A percentile compares a stretch with the other conserved stretches of the same genome.
These are phyloP conservation scores for Cosmorhoe ocellata DNA, from an alignment of 2,888 invertebrate species.

Conservation along the genomic window DNA sequence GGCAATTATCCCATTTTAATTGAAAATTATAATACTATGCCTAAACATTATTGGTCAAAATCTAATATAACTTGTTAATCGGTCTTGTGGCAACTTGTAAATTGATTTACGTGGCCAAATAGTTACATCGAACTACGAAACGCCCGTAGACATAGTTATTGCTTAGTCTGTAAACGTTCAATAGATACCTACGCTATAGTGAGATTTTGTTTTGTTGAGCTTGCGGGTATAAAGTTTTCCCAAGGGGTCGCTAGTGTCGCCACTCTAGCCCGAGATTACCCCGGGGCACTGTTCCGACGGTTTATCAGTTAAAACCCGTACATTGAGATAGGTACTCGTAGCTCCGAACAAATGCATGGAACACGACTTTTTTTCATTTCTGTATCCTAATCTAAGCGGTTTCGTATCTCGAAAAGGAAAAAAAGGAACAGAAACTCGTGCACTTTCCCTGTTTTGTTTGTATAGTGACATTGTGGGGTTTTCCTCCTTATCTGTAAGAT, in stretches of 20 bases:
- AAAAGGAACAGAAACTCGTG: slow-evolving; percentile 27
- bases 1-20: too few relatives aligned
- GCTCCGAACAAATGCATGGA: slow-evolving; percentile 35
- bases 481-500: slow-evolving; percentile 16
- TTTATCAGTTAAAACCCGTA: slow-evolving; percentile 47
- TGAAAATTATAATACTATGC: too few relatives aligned
- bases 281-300: slow-evolving; percentile 46
- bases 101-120: slow-evolving; percentile 20
- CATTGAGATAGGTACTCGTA: slow-evolving; percentile 32
- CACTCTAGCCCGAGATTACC: slow-evolving; percentile 48
- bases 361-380: slow-evolving; percentile 32
- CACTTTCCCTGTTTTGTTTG: slow-evolving; percentile 22
- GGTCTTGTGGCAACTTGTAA: slow-evolving; percentile 16
- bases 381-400: slow-evolving; percentile 31
- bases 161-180: slow-evolving; percentile 11
- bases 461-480: slow-evolving; percentile 15
- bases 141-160: slow-evolving; percentile 12
- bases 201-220: slow-evolving; percentile 37
- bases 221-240: slow-evolving; percentile 38
- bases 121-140: slow-evolving; percentile 16
- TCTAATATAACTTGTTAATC: slow-evolving; percentile 15
- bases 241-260: slow-evolving; percentile 39
- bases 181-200: slow-evolving; percentile 14
- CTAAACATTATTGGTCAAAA: too few relatives aligned
- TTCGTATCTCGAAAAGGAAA: slow-evolving; percentile 36